Base-by-base conservation (phyloP, 2,797 vertebrate species). In the Oreochromis grahami region DNA sequence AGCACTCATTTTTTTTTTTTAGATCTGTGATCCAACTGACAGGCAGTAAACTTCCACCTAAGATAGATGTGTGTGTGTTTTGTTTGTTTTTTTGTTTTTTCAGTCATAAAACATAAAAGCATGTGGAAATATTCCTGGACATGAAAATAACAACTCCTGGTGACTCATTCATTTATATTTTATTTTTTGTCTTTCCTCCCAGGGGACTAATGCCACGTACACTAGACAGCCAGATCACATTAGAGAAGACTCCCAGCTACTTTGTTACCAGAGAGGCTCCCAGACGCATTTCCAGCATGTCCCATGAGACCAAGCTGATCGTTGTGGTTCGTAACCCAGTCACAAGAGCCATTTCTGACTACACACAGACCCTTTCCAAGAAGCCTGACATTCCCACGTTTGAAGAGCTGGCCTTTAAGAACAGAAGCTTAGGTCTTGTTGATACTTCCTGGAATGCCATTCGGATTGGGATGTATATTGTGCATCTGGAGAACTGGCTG, bases 211-310 rank as follows among this genome's bases (percentile, higher is more conserved):
- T 99, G 98, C 98, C 98, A 0, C 95, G 98, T 7, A 98, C 98
- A 0, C 93, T 98, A 0, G 98, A 98, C 93, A 97, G 96, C 88
- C 98, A 99, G 94, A 98, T 99, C 95, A 99, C 98, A 0, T 95
- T 99, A 90, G 98, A 99, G 96, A 99, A 99, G 96, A 99, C 98
- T 0, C 98, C 98, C 76, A 99, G 98, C 94, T 99, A 99, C 91
- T 99, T 99, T 0, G 98, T 99, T 82, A 99, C 98, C 29, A 96
- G 96, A 13, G 98, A 99, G 84, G 97, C 98, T 0, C 98, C 98
- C 0, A 94, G 96, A 6, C 96, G 98, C 1, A 99, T 99, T 91
- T 95, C 97, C 94, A 96, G 96, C 91, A 99, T 99, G 98, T 98
- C 98, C 7, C 95, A 94, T 2, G 95, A 97, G 91, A 98, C 97